phyloP scores from a whole-genome alignment of 1,140 invertebrate genomes.

The Antheraea pernyi region DNA sequence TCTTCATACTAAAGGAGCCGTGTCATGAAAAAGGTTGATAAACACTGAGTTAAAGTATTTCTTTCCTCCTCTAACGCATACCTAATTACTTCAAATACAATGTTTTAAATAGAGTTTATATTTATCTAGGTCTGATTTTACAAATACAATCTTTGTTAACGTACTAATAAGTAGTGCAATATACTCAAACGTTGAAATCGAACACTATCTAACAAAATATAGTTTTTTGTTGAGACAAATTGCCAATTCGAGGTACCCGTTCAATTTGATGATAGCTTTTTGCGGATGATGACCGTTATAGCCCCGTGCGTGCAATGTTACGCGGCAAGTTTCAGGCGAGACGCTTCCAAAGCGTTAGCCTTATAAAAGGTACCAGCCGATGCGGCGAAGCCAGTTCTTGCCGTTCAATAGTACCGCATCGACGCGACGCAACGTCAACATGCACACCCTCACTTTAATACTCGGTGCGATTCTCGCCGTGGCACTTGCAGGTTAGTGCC shows the following conservation, averaged over 20 bases:
- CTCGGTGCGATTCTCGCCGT: conserved; percentile 53
- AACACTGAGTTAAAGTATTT: too few species aligned
- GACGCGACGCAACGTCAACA: conserved; percentile 36
- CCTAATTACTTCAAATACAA: too few species aligned
- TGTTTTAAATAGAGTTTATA: too few species aligned
- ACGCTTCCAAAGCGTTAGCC: conserved; percentile 32
- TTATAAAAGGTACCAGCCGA: conserved; percentile 53
- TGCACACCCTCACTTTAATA: conserved; percentile 52
- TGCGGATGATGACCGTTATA: conserved; percentile 54
- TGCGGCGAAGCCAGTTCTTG: conserved; percentile 52
- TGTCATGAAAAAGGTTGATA: too few species aligned
- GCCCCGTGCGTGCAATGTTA: conserved; percentile 33
- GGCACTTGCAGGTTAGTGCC: conserved; percentile 72
- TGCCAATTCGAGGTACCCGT: conserved; percentile 26
- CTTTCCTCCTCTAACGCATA: too few species aligned
- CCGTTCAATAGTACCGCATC: conserved; percentile 33
- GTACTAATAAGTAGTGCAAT: too few species aligned
- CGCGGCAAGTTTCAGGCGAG: conserved; percentile 37
- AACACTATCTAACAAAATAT: conserved; percentile 5
- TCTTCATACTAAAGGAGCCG: too few species aligned
- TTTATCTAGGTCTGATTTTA: too few species aligned
- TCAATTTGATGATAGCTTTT: conserved; percentile 42
- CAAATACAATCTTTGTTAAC: too few species aligned
- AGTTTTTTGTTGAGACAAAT: conserved; percentile 19
- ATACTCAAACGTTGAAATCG: background rate